These are phyloP conservation scores for Myripristis murdjan DNA, from an alignment of 2,797 vertebrate genomes.

Conservation along the genomic window DNA sequence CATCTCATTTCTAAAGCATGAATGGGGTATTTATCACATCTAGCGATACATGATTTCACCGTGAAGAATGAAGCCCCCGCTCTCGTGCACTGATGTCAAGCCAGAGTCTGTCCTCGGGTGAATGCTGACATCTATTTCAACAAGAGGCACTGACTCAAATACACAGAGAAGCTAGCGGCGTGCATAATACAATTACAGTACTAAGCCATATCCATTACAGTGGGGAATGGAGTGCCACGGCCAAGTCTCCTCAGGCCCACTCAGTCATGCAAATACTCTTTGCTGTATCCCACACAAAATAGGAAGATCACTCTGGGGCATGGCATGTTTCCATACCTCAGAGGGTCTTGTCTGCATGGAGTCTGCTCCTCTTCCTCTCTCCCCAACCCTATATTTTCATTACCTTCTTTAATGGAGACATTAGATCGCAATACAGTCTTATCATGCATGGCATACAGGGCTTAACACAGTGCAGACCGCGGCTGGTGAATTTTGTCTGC, in stretches of 20 bases:
- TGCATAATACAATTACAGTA: constrained; percentile 50
- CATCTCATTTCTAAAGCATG: constrained; percentile 19
- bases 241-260: constrained; percentile 37
- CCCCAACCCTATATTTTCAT: background rate
- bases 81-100: constrained; percentile 18
- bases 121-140: constrained; percentile 43
- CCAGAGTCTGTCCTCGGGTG: constrained; percentile 21
- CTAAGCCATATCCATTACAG: constrained; percentile 35
- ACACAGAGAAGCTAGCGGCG: constrained; percentile 30
- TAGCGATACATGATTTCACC: constrained; percentile 18
- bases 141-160: constrained; percentile 17
- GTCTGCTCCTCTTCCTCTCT: background rate
- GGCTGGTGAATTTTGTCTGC: constrained; percentile 6
- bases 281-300: constrained; percentile 15
- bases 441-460: background rate
- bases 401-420: background rate
- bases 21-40: constrained; percentile 37
- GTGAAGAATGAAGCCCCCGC: constrained; percentile 19
- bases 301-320: constrained; percentile 23
- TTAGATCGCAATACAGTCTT: background rate
- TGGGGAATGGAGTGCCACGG: constrained; percentile 13
- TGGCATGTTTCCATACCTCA: background rate
- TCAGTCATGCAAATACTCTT: constrained; percentile 34
- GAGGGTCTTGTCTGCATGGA: background rate
- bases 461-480: constrained; percentile 2